phyloP scores from a whole-genome alignment of 2,888 invertebrate genomes.

The Pollenia amentaria region DNA sequence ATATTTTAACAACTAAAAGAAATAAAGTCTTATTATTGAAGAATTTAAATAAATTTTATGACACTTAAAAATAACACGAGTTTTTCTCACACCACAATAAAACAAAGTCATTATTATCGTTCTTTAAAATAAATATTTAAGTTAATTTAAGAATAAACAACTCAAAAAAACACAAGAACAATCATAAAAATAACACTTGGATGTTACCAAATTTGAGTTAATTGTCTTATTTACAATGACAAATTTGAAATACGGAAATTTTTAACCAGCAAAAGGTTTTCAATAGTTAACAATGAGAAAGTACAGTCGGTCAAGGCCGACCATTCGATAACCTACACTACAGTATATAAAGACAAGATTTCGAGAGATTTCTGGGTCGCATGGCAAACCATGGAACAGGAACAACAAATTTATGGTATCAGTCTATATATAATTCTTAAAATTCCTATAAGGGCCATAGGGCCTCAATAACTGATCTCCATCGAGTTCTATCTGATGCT shows the following conservation, averaged over 20 bases:
- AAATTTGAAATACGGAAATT: not conserved
- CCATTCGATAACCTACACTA: too few relatives aligned
- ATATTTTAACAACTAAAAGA: conserved; percentile 1
- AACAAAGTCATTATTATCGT: conserved; percentile 42
- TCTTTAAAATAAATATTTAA: conserved; percentile 26
- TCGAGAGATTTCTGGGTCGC: too few relatives aligned
- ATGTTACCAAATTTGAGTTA: not conserved
- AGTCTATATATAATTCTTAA: too few relatives aligned
- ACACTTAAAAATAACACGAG: conserved; percentile 21
- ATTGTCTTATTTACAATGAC: not conserved
- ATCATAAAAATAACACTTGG: conserved; percentile 30
- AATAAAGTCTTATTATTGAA: not conserved
- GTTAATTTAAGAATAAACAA: conserved; percentile 26
- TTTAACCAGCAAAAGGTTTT: not conserved
- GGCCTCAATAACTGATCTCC: too few relatives aligned
- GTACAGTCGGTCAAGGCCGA: too few relatives aligned
- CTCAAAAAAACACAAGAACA: not conserved
- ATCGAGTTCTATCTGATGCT: too few relatives aligned
- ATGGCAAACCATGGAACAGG: too few relatives aligned
- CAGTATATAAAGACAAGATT: too few relatives aligned
- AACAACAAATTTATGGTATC: too few relatives aligned
- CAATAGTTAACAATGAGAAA: not conserved
- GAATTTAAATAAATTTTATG: conserved; percentile 3
- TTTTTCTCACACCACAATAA: not conserved
- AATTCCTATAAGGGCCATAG: too few relatives aligned